A percentile compares a stretch with the other conserved stretches of the same genome.
Evolutionary conservation across 2,113 vertebrate genomes (phyloP).

Genomic region (Machaerirhynchus nigripectus): DNA sequence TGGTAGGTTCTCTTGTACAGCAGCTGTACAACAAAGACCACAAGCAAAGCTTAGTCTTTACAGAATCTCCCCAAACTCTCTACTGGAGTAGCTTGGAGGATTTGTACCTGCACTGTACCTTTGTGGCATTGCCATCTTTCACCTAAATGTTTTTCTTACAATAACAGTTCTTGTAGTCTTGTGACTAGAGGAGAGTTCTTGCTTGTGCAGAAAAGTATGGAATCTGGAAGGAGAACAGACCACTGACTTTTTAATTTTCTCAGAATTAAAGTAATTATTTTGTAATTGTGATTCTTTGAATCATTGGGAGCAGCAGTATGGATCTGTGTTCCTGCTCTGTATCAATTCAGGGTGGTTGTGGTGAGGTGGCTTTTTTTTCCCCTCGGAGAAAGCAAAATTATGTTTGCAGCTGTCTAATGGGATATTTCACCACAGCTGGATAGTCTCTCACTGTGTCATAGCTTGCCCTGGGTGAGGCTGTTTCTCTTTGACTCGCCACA

Average conservation of each 20-base stretch:
- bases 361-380: not conserved
- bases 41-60: not conserved
- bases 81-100: not conserved
- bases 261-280: not conserved
- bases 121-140: not conserved
- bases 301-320: not conserved
- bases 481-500: not conserved
- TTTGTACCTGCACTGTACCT: not conserved
- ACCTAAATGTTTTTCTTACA: not conserved
- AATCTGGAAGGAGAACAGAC: not conserved
- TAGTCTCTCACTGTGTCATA: slow-evolving; percentile 31
- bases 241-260: not conserved
- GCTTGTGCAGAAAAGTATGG: not conserved
- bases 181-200: not conserved
- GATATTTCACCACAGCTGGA: slow-evolving; percentile 46
- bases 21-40: not conserved
- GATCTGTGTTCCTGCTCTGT: not conserved
- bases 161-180: not conserved
- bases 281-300: not conserved
- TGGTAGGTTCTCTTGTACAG: not conserved
- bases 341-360: not conserved
- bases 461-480: slow-evolving; percentile 19
- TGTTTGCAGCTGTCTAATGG: slow-evolving; percentile 8
- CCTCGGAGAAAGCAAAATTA: not conserved
- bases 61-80: not conserved